Percentiles rank a stretch among this genome's conserved stretches.
These are phyloP conservation scores for Hyposoter didymator DNA, from an alignment of 2,888 invertebrate species.

Conservation along the genomic window DNA sequence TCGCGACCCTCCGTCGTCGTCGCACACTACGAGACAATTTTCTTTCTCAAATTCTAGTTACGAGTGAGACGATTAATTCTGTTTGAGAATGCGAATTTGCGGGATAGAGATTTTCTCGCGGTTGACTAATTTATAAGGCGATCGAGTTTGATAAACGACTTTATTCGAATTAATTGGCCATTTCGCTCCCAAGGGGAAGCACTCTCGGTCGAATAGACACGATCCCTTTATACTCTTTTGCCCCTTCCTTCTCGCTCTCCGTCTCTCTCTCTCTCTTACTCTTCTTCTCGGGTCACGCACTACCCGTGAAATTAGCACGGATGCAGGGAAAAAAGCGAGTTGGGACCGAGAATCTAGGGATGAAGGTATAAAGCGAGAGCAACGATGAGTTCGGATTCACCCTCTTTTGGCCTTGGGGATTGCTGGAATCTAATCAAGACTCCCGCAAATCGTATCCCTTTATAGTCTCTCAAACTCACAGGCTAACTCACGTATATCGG, in stretches of 20 bases:
- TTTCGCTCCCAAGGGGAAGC: conserved; percentile 29
- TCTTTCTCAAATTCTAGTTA: not conserved
- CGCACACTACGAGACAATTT: not conserved
- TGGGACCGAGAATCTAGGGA: conserved; percentile 25
- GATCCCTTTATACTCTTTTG: conserved; percentile 15
- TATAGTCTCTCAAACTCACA: conserved; percentile 13
- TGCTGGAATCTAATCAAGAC: conserved; percentile 57
- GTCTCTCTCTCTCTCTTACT: conserved; percentile 18
- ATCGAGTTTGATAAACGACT: conserved; percentile 22
- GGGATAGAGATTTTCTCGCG: conserved; percentile 16
- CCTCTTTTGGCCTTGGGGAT: conserved; percentile 50
- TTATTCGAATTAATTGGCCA: conserved; percentile 49
- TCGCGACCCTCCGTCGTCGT: not conserved
- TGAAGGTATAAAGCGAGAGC: not conserved
- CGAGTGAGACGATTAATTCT: not conserved
- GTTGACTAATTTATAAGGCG: conserved; percentile 12
- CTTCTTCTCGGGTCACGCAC: conserved; percentile 23
- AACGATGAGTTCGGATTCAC: conserved; percentile 46
- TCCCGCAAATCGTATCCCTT: conserved; percentile 50
- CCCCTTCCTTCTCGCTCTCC: not conserved
- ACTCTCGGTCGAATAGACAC: conserved; percentile 29
- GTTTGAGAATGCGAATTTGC: not conserved
- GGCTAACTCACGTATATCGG: not conserved
- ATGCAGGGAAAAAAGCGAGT: conserved; percentile 26
- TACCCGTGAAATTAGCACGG: conserved; percentile 48